phyloP scores from a whole-genome alignment of 2,113 vertebrate genomes.

The Octodon degus region DNA sequence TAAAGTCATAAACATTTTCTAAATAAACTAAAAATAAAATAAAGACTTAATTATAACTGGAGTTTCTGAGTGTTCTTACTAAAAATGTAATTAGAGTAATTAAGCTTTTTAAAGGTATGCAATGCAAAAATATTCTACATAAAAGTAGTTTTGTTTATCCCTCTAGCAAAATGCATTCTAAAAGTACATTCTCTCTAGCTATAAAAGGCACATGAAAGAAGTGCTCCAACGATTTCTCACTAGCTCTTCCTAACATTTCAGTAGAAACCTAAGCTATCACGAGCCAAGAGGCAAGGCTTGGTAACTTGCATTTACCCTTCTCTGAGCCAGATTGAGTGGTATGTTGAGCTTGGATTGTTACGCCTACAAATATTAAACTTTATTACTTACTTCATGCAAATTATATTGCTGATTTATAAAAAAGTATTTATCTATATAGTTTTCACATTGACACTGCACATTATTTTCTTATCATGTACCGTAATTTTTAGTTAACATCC shows the following conservation, averaged over 20 bases:
- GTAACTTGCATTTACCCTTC: not conserved
- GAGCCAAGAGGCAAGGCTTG: not conserved
- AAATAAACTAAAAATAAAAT: slow-evolving; percentile 60
- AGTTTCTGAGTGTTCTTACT: slow-evolving; percentile 58
- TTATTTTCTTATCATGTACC: not conserved
- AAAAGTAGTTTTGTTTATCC: slow-evolving; percentile 60
- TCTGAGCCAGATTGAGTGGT: not conserved
- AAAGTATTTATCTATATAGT: not conserved
- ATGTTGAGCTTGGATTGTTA: not conserved
- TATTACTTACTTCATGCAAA: not conserved
- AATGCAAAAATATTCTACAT: slow-evolving; percentile 36
- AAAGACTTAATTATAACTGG: slow-evolving; percentile 51
- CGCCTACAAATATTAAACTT: not conserved
- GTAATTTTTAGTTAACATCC: not conserved
- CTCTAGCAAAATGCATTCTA: slow-evolving; percentile 55
- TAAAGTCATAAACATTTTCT: slow-evolving; percentile 33
- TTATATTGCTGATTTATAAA: not conserved
- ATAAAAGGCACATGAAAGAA: not conserved
- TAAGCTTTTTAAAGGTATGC: slow-evolving; percentile 25
- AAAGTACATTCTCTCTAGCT: slow-evolving; percentile 29
- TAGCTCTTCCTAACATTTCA: not conserved
- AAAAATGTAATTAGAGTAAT: slow-evolving; percentile 58
- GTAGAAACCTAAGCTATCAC: not conserved
- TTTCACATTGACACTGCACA: not conserved
- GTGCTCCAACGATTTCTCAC: not conserved